phyloP scores from a whole-genome alignment of 2,797 vertebrate species.

The Sitta carolinensis region DNA sequence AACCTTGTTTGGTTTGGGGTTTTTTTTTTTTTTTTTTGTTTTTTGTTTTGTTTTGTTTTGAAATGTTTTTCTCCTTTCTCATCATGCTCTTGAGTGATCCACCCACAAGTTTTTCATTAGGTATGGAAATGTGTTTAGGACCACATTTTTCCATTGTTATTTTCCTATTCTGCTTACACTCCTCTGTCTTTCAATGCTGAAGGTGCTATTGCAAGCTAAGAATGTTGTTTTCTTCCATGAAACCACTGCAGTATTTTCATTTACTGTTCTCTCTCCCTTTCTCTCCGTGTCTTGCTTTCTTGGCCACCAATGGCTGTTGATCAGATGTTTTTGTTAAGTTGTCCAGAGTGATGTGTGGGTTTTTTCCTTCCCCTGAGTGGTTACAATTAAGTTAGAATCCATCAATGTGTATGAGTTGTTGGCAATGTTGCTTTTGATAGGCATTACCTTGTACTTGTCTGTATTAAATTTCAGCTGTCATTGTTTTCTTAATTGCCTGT shows the following conservation, averaged over 20 bases:
- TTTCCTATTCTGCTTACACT: neutral
- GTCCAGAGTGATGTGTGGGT: constrained; percentile 43
- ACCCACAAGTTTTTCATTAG: neutral
- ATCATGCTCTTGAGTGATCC: neutral
- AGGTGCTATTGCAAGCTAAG: neutral
- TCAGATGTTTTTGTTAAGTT: constrained; percentile 60
- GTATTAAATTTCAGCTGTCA: constrained; percentile 73
- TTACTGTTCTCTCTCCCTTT: constrained; percentile 11
- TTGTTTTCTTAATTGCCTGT: constrained; percentile 73
- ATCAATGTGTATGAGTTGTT: constrained; percentile 61
- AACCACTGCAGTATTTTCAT: neutral
- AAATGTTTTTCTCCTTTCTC: neutral
- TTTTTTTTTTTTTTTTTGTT: neutral
- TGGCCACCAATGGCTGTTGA: neutral
- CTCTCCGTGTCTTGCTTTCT: constrained; percentile 6
- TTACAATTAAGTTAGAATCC: constrained; percentile 67
- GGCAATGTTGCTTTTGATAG: constrained; percentile 66
- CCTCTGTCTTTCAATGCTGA: neutral
- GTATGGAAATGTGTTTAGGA: neutral
- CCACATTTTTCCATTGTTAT: neutral
- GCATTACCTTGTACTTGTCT: constrained; percentile 66
- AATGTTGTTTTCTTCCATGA: neutral
- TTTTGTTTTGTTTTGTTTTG: neutral
- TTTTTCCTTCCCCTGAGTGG: constrained; percentile 29
- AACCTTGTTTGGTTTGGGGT: too few relatives aligned